A percentile compares a stretch with the other conserved stretches of the same genome.
Conservation (phyloP, 2,797 vertebrate genomes). For the Menidia menidia region DNA sequence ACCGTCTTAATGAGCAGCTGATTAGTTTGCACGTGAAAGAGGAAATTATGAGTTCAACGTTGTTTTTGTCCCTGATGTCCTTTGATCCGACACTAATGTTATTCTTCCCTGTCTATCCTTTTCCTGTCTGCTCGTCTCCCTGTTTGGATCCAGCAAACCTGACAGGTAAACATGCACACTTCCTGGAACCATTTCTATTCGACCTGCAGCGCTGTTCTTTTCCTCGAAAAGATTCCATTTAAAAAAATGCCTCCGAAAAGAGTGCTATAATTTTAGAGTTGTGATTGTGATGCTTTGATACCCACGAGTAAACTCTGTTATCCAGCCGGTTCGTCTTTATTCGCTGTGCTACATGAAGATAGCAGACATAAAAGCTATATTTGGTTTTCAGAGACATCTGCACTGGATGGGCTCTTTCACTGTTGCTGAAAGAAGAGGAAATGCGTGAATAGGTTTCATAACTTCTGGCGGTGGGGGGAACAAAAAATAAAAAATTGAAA, state of each 20-base stretch:
- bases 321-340: neutral
- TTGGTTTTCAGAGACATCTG: conserved; percentile 2
- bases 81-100: conserved; percentile 64
- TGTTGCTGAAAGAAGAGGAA: conserved; percentile 2
- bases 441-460: neutral
- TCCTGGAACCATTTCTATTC: conserved; percentile 50
- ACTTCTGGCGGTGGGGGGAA: neutral
- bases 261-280: conserved; percentile 28
- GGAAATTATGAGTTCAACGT: conserved; percentile 35
- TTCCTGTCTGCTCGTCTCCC: conserved; percentile 81
- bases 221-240: conserved; percentile 30
- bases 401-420: conserved; percentile 11
- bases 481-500: conserved; percentile 1
- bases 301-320: conserved; percentile 17
- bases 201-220: conserved; percentile 45
- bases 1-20: conserved; percentile 9
- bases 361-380: conserved; percentile 2
- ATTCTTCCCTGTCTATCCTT: conserved; percentile 75
- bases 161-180: conserved; percentile 91
- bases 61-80: conserved; percentile 43
- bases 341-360: conserved; percentile 2
- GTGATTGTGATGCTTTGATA: conserved; percentile 41
- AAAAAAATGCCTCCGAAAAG: conserved; percentile 30
- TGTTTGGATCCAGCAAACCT: conserved; percentile 92
- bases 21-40: conserved; percentile 25